A percentile compares a stretch with the other conserved stretches of the same genome.
Conservation (phyloP, 30 jellyfish, hydroid and myxozoan genomes). For the Nemopilema nomurai region DNA sequence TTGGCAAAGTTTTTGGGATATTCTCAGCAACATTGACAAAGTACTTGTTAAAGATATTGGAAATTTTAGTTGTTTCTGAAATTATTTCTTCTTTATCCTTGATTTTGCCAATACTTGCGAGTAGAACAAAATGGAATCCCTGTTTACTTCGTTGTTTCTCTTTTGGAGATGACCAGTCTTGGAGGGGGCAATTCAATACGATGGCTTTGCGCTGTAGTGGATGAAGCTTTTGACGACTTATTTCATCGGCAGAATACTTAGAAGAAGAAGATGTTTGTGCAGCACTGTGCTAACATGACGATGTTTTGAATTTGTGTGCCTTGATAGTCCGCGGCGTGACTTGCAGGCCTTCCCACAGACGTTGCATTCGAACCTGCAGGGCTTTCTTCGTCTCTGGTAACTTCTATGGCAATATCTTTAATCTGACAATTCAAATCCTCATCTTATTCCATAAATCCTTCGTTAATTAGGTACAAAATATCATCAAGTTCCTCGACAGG, state of each 20-base stretch:
- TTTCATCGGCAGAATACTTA: conserved; percentile 33
- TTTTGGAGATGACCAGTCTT: too few relatives aligned
- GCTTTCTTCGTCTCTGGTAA: conserved; percentile 20
- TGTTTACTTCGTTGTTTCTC: too few relatives aligned
- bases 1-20: conserved; percentile 23
- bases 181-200: background rate
- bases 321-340: conserved; percentile 40
- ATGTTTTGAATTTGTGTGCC: conserved; percentile 12
- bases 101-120: too few relatives aligned
- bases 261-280: conserved; percentile 31
- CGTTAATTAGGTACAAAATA: conserved; percentile 36
- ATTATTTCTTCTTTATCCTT: too few relatives aligned
- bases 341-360: conserved; percentile 38
- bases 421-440: conserved; percentile 33
- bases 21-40: too few relatives aligned
- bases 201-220: conserved; percentile 37
- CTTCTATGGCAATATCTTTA: conserved; percentile 25
- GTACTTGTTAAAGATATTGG: too few relatives aligned
- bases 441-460: conserved; percentile 38
- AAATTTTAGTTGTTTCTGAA: too few relatives aligned
- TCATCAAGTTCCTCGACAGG: conserved; percentile 60
- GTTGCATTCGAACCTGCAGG: conserved; percentile 17
- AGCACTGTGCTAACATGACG: background rate
- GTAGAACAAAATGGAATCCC: too few relatives aligned
- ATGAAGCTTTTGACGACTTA: conserved; percentile 37